Evolutionary conservation across 2,113 vertebrate species (phyloP), one percentile per base, ranked within the genome.

Genomic region (Ptilorrhoa leucosticta): DNA sequence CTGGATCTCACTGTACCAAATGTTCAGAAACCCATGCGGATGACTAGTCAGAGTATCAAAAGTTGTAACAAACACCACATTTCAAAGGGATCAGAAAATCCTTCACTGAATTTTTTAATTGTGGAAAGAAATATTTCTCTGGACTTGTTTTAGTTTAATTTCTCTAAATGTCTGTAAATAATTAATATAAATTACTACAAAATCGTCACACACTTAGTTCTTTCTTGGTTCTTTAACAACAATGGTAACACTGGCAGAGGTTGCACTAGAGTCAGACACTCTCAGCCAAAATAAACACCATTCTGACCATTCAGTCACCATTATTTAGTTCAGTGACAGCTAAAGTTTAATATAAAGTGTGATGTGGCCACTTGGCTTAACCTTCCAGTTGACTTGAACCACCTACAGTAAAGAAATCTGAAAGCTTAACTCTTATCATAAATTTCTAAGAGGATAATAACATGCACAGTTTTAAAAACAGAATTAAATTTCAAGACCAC

Each of bases 371-470:
- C 39, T 44, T 50, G 40, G 15, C n/a, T 93, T 66, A 81, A 83
- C 8, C 13, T 80, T 80, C 50, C 33, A 58, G 31, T 37, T 70
- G 82, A 90, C 35, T 77, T 86, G 83, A 90, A 86, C 18, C 0
- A 2, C 27, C 33, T 37, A 31, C 10, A 72, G 51, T 50, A 75
- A 88, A 48, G 39, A 90, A 80, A 57, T 61, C 71, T 63, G 33
- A 26, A 80, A 76, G 23, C 10, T 3, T 42, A 93, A 80, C 18
- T 71, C 58, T 53, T 31, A 58, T 1, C n/a, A 24, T 57, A 86
- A 90, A 80, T 65, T 83, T 79, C 45, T 82, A 76, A 72, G 40
- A 69, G 21, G 33, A 57, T 48, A 90, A 71, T 77, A 83, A 80
- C 20, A 81, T 16, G 20, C 45, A 47, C 3, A 64, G 33, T 83